Evolutionary conservation across 2,797 vertebrate species (phyloP).

Genomic region (Parauchenoglanis punctatus): DNA sequence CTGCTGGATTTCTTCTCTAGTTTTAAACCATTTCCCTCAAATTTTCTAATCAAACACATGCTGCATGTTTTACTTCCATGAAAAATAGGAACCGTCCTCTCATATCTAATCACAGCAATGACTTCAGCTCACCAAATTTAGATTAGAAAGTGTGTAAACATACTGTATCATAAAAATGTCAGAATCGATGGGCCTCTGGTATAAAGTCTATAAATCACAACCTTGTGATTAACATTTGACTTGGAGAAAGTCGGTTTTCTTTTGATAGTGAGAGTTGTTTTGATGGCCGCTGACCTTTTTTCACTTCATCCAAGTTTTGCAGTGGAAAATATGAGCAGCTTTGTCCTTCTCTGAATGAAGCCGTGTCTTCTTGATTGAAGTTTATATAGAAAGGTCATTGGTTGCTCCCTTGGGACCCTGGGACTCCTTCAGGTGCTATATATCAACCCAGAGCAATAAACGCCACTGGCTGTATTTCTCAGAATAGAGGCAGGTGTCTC

Average conservation of each 20-base stretch:
- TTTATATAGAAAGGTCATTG: slow-evolving; percentile 52
- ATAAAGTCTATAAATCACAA: neutral
- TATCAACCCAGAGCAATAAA: slow-evolving; percentile 58
- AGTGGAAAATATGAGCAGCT: slow-evolving; percentile 24
- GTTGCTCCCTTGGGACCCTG: slow-evolving; percentile 28
- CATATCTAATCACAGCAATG: slow-evolving; percentile 23
- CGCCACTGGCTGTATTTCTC: slow-evolving; percentile 51
- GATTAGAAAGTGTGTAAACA: slow-evolving; percentile 12
- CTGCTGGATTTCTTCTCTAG: neutral
- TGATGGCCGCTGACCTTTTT: slow-evolving; percentile 8
- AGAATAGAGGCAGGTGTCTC: slow-evolving; percentile 49
- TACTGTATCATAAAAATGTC: slow-evolving; percentile 23
- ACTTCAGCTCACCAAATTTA: slow-evolving; percentile 3
- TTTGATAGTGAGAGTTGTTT: slow-evolving; percentile 1
- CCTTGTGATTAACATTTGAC: neutral
- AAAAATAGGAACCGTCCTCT: neutral
- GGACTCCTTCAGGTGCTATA: slow-evolving; percentile 49
- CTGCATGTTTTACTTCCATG: neutral
- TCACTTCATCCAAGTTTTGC: slow-evolving; percentile 21
- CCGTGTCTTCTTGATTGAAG: slow-evolving; percentile 49
- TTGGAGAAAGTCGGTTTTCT: slow-evolving; percentile 1
- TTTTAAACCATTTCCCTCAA: neutral
- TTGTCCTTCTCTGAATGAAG: slow-evolving; percentile 34
- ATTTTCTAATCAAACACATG: neutral
- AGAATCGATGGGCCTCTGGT: slow-evolving; percentile 2